phyloP scores from a whole-genome alignment of 2,888 invertebrate species.

The Lasioglossum leucozonium region DNA sequence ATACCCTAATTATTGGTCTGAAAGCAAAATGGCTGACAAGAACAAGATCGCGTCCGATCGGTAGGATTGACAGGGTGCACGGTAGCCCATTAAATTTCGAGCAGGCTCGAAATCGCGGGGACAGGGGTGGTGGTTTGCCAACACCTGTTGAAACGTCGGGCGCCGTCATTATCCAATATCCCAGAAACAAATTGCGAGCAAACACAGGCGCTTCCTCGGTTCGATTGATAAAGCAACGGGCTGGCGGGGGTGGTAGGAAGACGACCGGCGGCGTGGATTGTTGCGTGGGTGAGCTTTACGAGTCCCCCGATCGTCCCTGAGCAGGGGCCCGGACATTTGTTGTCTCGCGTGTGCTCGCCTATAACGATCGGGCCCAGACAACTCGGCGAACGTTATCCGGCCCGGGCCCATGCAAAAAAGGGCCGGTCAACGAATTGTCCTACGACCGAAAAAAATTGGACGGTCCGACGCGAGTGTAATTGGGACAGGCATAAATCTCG shows the following conservation, averaged over 20 bases:
- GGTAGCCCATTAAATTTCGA: neutral
- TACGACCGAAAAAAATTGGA: slow-evolving; percentile 70
- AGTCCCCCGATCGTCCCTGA: slow-evolving; percentile 8
- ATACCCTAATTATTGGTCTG: too few species aligned
- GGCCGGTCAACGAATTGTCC: slow-evolving; percentile 66
- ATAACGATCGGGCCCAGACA: slow-evolving; percentile 52
- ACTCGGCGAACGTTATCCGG: slow-evolving; percentile 50
- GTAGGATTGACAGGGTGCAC: neutral
- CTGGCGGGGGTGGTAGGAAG: neutral
- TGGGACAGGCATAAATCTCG: slow-evolving; percentile 83
- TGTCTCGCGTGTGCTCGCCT: slow-evolving; percentile 51
- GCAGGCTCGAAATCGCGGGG: slow-evolving; percentile 25
- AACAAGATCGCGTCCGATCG: neutral
- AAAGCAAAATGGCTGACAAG: neutral
- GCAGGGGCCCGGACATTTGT: slow-evolving; percentile 47
- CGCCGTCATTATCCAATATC: slow-evolving; percentile 44
- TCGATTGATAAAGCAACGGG: slow-evolving; percentile 53
- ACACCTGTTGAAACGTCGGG: slow-evolving; percentile 43
- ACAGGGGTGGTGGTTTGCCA: neutral
- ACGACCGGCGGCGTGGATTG: neutral
- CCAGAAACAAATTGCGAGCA: slow-evolving; percentile 54
- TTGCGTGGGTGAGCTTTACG: slow-evolving; percentile 65
- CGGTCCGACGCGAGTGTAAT: slow-evolving; percentile 78
- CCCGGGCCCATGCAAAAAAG: slow-evolving; percentile 54
- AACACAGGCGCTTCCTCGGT: slow-evolving; percentile 17